Base-by-base conservation (phyloP, 2,113 vertebrate species). In the Junco hyemalis region DNA sequence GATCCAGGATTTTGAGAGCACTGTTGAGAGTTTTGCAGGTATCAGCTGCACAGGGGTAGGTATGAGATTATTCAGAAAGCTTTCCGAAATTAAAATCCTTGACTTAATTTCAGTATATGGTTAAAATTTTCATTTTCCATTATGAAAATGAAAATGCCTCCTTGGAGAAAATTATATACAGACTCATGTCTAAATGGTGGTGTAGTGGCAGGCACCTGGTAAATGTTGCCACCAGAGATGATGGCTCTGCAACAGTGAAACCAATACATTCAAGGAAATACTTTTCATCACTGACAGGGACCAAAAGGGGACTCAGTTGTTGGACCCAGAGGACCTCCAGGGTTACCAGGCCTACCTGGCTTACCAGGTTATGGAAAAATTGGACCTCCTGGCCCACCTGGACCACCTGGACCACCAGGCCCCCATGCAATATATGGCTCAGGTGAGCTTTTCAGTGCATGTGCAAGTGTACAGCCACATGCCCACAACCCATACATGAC, bases 261-360 rank as follows among this genome's bases (percentile, higher is more conserved):
- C 13, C 1, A 23, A 33, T 48, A 40, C 12, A 44, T 38, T 86
- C 12, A 76, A 68, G 33, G 3, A 78, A 81, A 76, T 64, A n/a
- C 10, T 50, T 79, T 86, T 92, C 35, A 9, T 80, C n/a, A 36
- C 59, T 94, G 72, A 93, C 93, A 99, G 99, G 99, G 99, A 35
- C 99, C 98, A 76, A 99, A 99, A 98, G 99, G 99, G 28, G 98
- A 99, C 47, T 96, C 98, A 3, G 36, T 99, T 35, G 18, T 98
- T 0, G 99, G 99, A 20, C 98, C 98, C 24, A 98, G 97, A 81
- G 99, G 99, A 14, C 98, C 92, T 38, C 98, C 98, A 3, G 99
- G 99, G 17, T 81, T 95, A 24, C 98, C 99, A 74, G 99, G 99
- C 18, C 95, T 98, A 57, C 98, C 99, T 57, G 99, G 99, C 8